Percentiles rank a stretch among this genome's conserved stretches.
These are phyloP conservation scores for Equus quagga DNA, from an alignment of 2,113 vertebrate species.

Conservation along the genomic window DNA sequence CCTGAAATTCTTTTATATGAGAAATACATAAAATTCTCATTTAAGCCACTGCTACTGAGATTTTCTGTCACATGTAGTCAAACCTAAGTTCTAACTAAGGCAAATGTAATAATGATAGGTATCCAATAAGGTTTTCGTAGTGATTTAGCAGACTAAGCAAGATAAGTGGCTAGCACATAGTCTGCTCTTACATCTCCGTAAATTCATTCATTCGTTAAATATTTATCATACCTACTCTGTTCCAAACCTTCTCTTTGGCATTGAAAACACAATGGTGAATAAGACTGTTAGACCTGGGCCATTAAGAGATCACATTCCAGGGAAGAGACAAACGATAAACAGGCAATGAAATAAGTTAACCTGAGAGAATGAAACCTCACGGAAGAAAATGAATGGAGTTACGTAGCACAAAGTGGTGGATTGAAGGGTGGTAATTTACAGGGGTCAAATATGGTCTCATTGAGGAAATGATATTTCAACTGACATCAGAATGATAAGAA, in stretches of 20 bases:
- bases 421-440: not conserved
- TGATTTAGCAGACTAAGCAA: not conserved
- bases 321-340: not conserved
- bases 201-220: constrained; percentile 18
- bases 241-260: not conserved
- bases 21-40: not conserved
- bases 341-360: not conserved
- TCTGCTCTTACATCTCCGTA: not conserved
- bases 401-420: not conserved
- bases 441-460: not conserved
- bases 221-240: not conserved
- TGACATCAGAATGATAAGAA: not conserved
- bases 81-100: not conserved
- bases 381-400: not conserved
- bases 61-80: not conserved
- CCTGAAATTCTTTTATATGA: not conserved
- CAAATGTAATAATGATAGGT: not conserved
- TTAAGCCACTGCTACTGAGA: not conserved
- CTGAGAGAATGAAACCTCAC: not conserved
- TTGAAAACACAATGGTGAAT: not conserved
- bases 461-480: constrained; percentile 1
- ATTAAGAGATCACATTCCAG: not conserved
- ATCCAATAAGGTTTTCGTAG: not conserved
- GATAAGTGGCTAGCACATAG: not conserved
- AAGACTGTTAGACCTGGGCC: not conserved